Base-by-base conservation (phyloP, 2,113 vertebrate species). In the Cettia cetti region DNA sequence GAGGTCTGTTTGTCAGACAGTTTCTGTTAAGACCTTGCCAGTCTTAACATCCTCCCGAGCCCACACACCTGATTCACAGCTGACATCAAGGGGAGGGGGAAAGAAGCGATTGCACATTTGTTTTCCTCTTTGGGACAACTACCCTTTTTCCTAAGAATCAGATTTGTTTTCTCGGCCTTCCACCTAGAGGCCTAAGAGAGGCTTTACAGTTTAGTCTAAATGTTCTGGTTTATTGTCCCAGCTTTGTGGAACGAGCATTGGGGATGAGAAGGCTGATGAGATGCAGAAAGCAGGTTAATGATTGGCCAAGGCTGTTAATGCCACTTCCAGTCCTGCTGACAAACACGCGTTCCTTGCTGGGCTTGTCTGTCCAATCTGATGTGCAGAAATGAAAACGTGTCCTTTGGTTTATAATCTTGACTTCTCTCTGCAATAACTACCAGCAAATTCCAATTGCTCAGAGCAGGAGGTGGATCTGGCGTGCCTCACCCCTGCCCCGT, bases 281-380 rank as follows among this genome's bases (percentile, higher is more conserved):
- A 13, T 6, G 11, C 44, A 45, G 22, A 23, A 15, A 78, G 28
- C 1, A 6, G 28, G 21, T 59, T 23, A 26, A 4, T 3, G 37
- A 37, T 49, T 28, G 22, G 24, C 50, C 39, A 17, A 50, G 14
- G 59, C 56, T 2, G 5, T 30, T 33, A 35, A 27, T 19, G 45
- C 45, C 47, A 7, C 65, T 63, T 50, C 75, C 74, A 54, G 22
- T 12, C 44, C 8, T 2, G 26, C 42, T 39, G 47, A 28, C 26
- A 64, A 65, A 54, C 0, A 0, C 1, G 0, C 1, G 27, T 1
- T 31, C 28, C 6, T 76, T 68, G 27, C 39, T 77, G 60, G 60
- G 44, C 27, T 59, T 15, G 11, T 42, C 39, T 49, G n/a, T 28
- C 77, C 37, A 11, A 4, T 9, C 22, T 52, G 23, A 61, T 0